Conservation (phyloP, 1,140 invertebrate species). For the Euglossa dilemma region DNA sequence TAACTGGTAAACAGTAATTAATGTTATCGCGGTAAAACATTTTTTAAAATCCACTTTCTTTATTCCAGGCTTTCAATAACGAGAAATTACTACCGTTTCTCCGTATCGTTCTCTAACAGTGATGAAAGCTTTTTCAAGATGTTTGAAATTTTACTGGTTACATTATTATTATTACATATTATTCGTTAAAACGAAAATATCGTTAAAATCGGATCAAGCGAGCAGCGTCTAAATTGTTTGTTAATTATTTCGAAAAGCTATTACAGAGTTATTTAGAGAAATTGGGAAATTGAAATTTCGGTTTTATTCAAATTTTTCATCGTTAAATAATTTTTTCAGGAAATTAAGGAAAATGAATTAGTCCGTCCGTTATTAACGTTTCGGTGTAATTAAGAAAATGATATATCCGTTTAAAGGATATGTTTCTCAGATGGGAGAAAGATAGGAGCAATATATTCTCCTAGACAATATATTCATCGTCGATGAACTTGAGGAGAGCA, state of each 20-base stretch:
- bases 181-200: no score
- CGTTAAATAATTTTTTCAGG: not conserved
- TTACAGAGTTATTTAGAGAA: not conserved
- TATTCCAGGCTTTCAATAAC: not conserved
- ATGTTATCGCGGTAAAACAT: conserved; percentile 8
- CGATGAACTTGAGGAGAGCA: not conserved
- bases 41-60: conserved; percentile 8
- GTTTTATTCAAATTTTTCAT: no score
- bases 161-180: not conserved
- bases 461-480: not conserved
- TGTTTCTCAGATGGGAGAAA: not conserved
- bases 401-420: not conserved
- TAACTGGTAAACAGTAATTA: conserved; percentile 54
- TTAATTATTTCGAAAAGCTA: not conserved
- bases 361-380: no score
- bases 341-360: not conserved
- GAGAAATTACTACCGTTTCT: not conserved
- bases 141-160: not conserved
- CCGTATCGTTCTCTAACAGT: not conserved
- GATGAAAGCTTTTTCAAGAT: not conserved
- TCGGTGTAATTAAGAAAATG: not conserved
- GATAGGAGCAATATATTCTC: not conserved
- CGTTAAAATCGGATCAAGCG: not conserved
- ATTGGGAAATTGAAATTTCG: not conserved
- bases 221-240: not conserved